These are phyloP conservation scores for Calonectris borealis DNA, from an alignment of 2,113 vertebrate genomes.

Conservation along the genomic window DNA sequence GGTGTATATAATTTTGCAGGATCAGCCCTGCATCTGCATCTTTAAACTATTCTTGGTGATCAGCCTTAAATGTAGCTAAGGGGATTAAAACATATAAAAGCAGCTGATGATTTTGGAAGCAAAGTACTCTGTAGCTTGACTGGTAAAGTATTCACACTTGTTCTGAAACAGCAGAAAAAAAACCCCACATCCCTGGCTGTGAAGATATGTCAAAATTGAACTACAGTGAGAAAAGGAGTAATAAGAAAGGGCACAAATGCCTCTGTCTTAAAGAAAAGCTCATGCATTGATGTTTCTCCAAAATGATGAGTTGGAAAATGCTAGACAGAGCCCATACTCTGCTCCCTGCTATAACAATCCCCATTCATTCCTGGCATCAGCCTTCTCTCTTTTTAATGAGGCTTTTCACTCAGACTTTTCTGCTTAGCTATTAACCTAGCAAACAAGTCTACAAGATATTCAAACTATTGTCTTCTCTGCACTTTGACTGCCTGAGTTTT, in stretches of 20 bases:
- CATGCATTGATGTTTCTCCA: not conserved
- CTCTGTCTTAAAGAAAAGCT: slow-evolving; percentile 35
- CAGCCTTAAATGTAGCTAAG: not conserved
- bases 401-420: slow-evolving; percentile 28
- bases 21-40: not conserved
- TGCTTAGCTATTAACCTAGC: slow-evolving; percentile 45
- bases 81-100: not conserved
- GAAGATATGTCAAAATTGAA: slow-evolving; percentile 21
- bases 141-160: not conserved
- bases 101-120: not conserved
- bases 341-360: not conserved
- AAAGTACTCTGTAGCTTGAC: not conserved
- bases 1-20: not conserved
- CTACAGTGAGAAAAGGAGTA: slow-evolving; percentile 2
- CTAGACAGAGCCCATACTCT: not conserved
- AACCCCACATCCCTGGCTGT: not conserved
- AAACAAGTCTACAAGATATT: slow-evolving; percentile 43
- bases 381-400: slow-evolving; percentile 53
- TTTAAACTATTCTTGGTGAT: not conserved
- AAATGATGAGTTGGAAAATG: slow-evolving; percentile 14
- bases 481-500: slow-evolving; percentile 11
- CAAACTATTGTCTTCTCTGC: slow-evolving; percentile 22
- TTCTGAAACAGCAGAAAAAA: not conserved
- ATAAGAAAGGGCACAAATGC: slow-evolving; percentile 33
- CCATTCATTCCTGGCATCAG: slow-evolving; percentile 6